Base-by-base conservation (phyloP, 2,888 invertebrate species). In the Rhagonycha lutea region DNA sequence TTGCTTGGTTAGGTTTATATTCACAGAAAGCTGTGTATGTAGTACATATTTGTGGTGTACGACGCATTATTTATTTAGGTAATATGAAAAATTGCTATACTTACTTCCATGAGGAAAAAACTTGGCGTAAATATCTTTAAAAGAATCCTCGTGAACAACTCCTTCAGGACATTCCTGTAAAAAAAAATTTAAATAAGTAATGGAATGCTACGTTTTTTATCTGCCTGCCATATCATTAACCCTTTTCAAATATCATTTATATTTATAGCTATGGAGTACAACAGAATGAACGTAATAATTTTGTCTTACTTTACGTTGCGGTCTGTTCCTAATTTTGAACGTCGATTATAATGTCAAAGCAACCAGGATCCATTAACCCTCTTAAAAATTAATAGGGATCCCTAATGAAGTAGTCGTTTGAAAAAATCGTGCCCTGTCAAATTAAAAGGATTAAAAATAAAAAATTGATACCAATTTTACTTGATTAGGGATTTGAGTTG, bases 51-150 rank as follows among this genome's bases (percentile, higher is more conserved):
- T 47, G 2, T 7, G 47, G 47, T 47, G n/a, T 28, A 9, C 8
- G 1, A 9, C 8, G 1, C 9, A 9, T 9, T 28, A 18, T 18
- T 18, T 18, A 18, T 18, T 18, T 65, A 18, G 65, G 62, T 62
- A 62, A 14, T 18, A 5, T 32, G 29, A 47, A 28, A 62, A 12
- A 47, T 72, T 72, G 68, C 67, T 62, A 77, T 87, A 95, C 97
- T 95, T 91, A 98, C 98, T 98, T 91, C 98, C 98, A 87, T 98
- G 97, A 61, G 98, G 98, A 89, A 98, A 98, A 90, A 98, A 98
- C 89, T 98, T 98, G 81, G 97, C 96, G 89, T 98, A 98, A 84
- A 98, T 98, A 86, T 97, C 97, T 89, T 98, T 98, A 90, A 98
- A 98, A 80, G 96, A 96, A 85, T 98, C 98, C 88, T 98, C 98